Conservation (phyloP, 2,113 vertebrate genomes). For the Pedetes capensis region DNA sequence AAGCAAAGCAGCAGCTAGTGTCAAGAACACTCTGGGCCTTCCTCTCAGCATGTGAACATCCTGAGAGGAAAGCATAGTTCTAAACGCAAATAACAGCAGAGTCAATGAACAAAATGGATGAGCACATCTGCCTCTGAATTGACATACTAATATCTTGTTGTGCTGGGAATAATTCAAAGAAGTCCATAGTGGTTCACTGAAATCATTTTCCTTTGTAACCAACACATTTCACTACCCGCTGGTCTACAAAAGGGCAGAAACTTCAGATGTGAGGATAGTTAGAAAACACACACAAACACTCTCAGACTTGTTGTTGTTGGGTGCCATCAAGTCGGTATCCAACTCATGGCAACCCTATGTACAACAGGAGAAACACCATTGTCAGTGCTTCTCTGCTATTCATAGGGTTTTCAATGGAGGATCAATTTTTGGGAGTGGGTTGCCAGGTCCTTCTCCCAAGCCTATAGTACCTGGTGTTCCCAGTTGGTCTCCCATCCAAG, state of each 20-base stretch:
- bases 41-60: slow-evolving; percentile 13
- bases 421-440: too few species aligned
- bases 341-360: too few species aligned
- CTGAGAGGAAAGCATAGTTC: background rate
- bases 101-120: slow-evolving; percentile 22
- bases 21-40: slow-evolving; percentile 29
- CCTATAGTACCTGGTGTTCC: too few species aligned
- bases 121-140: slow-evolving; percentile 38
- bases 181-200: background rate
- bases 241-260: background rate
- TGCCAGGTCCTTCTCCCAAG: too few species aligned
- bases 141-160: background rate
- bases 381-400: too few species aligned
- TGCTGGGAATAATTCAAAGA: slow-evolving; percentile 9
- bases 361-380: too few species aligned
- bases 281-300: background rate
- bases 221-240: background rate
- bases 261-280: background rate
- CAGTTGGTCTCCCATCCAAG: too few species aligned
- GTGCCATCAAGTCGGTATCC: too few species aligned
- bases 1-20: slow-evolving; percentile 28
- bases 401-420: too few species aligned
- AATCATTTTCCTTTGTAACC: background rate
- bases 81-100: background rate
- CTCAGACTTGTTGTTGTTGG: background rate